Evolutionary conservation across 2,797 vertebrate genomes (phyloP).

Genomic region (Betta splendens): DNA sequence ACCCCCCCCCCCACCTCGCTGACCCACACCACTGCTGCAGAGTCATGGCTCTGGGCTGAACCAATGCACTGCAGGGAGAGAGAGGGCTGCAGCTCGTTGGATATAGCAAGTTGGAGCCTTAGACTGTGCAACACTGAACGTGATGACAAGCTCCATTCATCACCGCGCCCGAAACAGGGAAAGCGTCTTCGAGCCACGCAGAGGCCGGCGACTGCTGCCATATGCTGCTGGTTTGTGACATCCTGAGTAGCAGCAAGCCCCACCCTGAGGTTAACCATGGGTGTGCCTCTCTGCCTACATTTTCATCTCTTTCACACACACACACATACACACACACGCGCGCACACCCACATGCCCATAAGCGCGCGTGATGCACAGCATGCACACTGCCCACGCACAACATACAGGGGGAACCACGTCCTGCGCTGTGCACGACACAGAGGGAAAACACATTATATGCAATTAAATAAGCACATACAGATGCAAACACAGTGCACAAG

Average conservation of each 20-base stretch:
- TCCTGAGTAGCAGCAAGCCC: conserved; percentile 64
- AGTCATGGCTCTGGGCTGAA: conserved; percentile 68
- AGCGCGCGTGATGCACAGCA: conserved; percentile 7
- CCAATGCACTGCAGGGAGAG: conserved; percentile 49
- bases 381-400: conserved; percentile 12
- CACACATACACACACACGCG: conserved; percentile 21
- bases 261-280: conserved; percentile 80
- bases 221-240: conserved; percentile 71
- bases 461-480: conserved; percentile 7
- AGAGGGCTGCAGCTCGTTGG: conserved; percentile 38
- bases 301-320: conserved; percentile 38
- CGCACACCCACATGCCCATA: conserved; percentile 27
- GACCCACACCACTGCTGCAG: conserved; percentile 75
- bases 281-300: conserved; percentile 67
- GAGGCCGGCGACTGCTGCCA: conserved; percentile 51
- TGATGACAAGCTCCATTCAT: conserved; percentile 43
- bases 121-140: conserved; percentile 16
- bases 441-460: conserved; percentile 4
- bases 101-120: conserved; percentile 15
- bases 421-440: background rate
- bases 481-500: conserved; percentile 6
- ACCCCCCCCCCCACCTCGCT: conserved; percentile 60
- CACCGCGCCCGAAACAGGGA: conserved; percentile 24
- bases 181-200: conserved; percentile 43
- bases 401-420: conserved; percentile 11